phyloP scores from a whole-genome alignment of 2,113 vertebrate genomes.

The Heptranchias perlo region DNA sequence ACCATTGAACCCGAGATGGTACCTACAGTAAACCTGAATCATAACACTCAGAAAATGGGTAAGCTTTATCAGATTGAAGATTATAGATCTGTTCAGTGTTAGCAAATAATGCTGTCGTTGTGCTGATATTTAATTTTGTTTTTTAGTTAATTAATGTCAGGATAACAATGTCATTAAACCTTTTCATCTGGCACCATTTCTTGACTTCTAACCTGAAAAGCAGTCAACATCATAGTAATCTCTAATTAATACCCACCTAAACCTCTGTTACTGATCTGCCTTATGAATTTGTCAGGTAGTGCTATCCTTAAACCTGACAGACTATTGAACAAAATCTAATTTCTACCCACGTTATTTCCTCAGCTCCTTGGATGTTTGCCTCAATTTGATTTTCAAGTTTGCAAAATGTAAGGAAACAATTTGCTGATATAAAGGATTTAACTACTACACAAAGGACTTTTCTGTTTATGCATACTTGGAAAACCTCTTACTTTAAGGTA shows the following conservation, averaged over 20 bases:
- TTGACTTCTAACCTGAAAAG: background rate
- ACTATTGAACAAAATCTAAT: background rate
- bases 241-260: background rate
- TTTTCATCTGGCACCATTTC: background rate
- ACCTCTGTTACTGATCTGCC: background rate
- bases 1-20: background rate
- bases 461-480: background rate
- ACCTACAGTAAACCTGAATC: background rate
- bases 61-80: background rate
- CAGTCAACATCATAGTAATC: background rate
- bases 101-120: background rate
- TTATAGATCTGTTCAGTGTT: background rate
- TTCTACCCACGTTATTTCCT: slow-evolving; percentile 12
- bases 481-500: background rate
- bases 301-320: background rate
- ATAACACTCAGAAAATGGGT: background rate
- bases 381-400: background rate
- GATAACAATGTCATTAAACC: background rate
- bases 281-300: background rate
- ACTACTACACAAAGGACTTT: background rate
- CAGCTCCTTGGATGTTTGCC: background rate
- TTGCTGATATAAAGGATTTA: background rate
- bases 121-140: background rate
- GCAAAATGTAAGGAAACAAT: background rate
- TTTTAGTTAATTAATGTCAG: background rate